Evolutionary conservation across 2,888 invertebrate species (phyloP).

Genomic region (Cantharis rustica): DNA sequence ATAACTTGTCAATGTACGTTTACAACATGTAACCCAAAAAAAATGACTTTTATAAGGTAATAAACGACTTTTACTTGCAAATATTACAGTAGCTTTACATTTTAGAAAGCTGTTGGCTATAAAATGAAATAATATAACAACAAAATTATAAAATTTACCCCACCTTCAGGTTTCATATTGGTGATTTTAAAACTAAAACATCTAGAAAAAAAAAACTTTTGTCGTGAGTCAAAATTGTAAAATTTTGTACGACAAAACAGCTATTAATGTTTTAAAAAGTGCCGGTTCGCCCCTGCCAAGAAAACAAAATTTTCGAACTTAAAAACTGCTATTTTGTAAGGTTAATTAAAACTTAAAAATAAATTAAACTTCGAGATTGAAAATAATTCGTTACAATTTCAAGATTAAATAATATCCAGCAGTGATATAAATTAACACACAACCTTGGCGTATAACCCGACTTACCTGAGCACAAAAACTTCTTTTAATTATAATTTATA

Average conservation of each 20-base stretch:
- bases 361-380: not conserved
- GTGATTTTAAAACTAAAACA: no score
- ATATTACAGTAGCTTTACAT: not conserved
- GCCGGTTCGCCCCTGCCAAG: not conserved
- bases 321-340: not conserved
- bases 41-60: not conserved
- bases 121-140: not conserved
- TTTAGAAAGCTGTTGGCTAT: not conserved
- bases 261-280: no score
- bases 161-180: no score
- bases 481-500: not conserved
- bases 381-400: not conserved
- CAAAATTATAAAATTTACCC: not conserved
- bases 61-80: not conserved
- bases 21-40: not conserved
- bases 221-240: no score
- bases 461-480: not conserved
- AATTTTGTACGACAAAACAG: no score
- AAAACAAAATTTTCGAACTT: not conserved
- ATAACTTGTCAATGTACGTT: not conserved
- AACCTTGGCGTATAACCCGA: not conserved
- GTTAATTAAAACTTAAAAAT: not conserved
- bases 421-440: not conserved
- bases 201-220: no score
- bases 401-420: not conserved